phyloP scores from a whole-genome alignment of 37 sponge, comb jelly and placozoan genomes.

The Mnemiopsis leidyi region DNA sequence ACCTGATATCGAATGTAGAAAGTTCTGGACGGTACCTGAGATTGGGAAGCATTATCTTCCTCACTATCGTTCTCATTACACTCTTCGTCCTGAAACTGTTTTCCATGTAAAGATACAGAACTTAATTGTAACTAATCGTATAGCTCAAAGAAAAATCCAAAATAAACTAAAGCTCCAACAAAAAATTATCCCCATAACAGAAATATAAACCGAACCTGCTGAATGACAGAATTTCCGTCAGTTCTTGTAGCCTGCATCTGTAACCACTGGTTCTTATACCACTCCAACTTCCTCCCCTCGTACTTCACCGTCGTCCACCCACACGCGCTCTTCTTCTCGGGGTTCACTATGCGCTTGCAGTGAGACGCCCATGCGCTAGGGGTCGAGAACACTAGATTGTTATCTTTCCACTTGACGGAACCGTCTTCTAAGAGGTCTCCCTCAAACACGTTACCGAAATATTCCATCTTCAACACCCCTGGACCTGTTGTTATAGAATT shows the following conservation, averaged over 20 bases:
- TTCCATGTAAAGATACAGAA: too few species aligned
- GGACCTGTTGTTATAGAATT: neutral
- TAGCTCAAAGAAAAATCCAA: too few species aligned
- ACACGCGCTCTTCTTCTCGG: slow-evolving; percentile 79
- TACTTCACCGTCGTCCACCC: slow-evolving; percentile 85
- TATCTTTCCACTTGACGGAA: slow-evolving; percentile 69
- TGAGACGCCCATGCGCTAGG: slow-evolving; percentile 85
- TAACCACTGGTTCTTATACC: slow-evolving; percentile 80
- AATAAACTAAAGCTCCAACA: too few species aligned
- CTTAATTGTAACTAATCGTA: too few species aligned
- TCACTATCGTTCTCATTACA: neutral
- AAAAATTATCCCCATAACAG: too few species aligned
- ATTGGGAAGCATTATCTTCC: neutral
- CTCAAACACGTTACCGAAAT: slow-evolving; percentile 69
- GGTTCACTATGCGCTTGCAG: slow-evolving; percentile 81
- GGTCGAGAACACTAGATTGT: slow-evolving; percentile 72
- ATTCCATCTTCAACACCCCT: slow-evolving; percentile 56
- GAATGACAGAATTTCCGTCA: neutral
- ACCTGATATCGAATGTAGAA: too few species aligned
- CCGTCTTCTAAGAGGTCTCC: slow-evolving; percentile 81
- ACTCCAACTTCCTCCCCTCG: slow-evolving; percentile 83
- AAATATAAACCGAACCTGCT: neutral
- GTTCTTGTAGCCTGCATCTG: slow-evolving; percentile 71
- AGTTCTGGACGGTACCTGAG: too few species aligned
- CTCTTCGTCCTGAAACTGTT: neutral